These are phyloP conservation scores for Heliothis virescens DNA, from an alignment of 1,140 invertebrate genomes.

Conservation along the genomic window DNA sequence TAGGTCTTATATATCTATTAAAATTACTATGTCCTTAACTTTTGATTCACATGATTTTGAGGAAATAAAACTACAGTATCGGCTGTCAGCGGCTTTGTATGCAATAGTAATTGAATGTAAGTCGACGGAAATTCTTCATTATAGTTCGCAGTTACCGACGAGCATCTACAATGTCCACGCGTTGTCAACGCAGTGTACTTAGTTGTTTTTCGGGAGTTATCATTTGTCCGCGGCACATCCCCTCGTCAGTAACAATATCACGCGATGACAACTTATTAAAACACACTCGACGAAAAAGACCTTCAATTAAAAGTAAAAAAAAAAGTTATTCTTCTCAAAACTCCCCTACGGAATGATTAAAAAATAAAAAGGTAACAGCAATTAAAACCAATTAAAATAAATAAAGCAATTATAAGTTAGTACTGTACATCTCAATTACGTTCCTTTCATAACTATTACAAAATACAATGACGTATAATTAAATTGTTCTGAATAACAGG, in stretches of 20 bases:
- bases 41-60: not conserved
- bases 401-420: conserved; percentile 56
- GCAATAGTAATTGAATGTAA: not conserved
- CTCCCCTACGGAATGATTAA: conserved; percentile 3
- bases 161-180: too few species aligned
- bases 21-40: too few species aligned
- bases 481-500: conserved; percentile 32
- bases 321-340: not conserved
- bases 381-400: conserved; percentile 60
- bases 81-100: not conserved
- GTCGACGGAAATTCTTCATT: not conserved
- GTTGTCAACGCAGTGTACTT: too few species aligned
- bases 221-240: not conserved
- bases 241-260: not conserved
- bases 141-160: too few species aligned
- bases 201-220: too few species aligned
- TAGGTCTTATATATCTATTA: too few species aligned
- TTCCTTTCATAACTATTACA: conserved; percentile 28
- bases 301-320: not conserved
- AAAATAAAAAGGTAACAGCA: conserved; percentile 45
- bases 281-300: not conserved
- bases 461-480: conserved; percentile 34
- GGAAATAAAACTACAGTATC: not conserved
- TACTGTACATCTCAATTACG: conserved; percentile 62
- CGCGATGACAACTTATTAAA: conserved; percentile 11